phyloP scores from a whole-genome alignment of 2,888 invertebrate genomes.

The Cerastoderma edule region DNA sequence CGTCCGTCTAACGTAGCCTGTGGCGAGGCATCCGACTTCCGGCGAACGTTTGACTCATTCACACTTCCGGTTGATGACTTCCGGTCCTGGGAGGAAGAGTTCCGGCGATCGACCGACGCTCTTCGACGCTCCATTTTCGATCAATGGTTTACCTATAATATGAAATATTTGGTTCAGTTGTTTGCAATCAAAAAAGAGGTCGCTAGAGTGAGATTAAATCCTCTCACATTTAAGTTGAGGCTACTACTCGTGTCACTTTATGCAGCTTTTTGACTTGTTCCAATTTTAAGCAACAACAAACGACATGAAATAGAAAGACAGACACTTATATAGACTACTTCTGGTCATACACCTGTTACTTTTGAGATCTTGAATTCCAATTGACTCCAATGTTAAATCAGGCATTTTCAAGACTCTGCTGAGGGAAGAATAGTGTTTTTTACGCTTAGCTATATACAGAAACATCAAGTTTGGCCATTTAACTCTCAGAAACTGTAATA shows the following conservation, averaged over 20 bases:
- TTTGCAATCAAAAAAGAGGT: background rate
- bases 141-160: background rate
- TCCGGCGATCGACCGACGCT: background rate
- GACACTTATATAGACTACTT: too few species aligned
- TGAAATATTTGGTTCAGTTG: background rate
- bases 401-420: too few species aligned
- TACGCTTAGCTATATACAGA: too few species aligned
- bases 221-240: background rate
- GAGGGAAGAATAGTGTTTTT: too few species aligned
- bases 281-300: background rate
- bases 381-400: too few species aligned
- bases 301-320: background rate
- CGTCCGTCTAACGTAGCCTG: background rate
- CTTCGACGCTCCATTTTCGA: conserved; percentile 2
- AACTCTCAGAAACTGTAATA: too few species aligned
- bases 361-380: too few species aligned
- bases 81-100: background rate
- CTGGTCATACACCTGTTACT: too few species aligned
- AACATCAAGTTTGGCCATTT: too few species aligned
- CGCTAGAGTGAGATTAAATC: background rate
- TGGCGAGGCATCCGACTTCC: conserved; percentile 1
- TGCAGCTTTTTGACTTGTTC: background rate
- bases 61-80: background rate
- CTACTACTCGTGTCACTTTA: background rate
- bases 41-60: background rate